Base-by-base conservation (phyloP, 2,797 vertebrate genomes). In the Lagodon rhomboides region DNA sequence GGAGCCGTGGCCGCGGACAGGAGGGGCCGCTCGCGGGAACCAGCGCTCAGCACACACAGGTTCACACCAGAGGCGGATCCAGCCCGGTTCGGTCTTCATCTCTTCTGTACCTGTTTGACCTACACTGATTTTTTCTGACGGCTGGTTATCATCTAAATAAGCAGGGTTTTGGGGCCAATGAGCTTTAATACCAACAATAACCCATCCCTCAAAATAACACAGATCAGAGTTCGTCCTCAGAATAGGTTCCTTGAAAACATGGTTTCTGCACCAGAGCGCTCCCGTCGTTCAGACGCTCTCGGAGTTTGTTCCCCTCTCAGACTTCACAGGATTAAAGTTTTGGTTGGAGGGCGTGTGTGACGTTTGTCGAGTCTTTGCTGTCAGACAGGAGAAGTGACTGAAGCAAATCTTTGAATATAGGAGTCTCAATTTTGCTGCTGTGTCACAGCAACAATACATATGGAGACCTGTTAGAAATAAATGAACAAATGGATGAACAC, bases 1-100 rank as follows among this genome's bases (percentile, higher is more conserved):
- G 75, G 86, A 79, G 88, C 71, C 51, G 51, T 3, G 65, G 58
- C 27, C 20, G 11, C 61, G 72, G 51, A 76, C 79, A 51, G 79
- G 62, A 72, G 69, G 49, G 51, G 67, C 63, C 41, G 74, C 68
- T 63, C 25, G 2, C 73, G 73, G 74, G 51, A 79, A 79, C 64
- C 73, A 11, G 47, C 74, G 56, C 64, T 83, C 65, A 54, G 20
- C 11, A 15, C 25, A 49, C 1, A 23, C 59, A 55, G n/a, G n/a
- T n/a, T 30, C 50, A 46, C 30, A 47, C 38, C 11, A 34, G 80
- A 70, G 13, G 51, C 23, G 15, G 69, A 13, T 13, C 20, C 56
- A 22, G 12, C 3, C 1, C 43, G 41, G 38, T 34, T 49, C 10
- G 25, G 4, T 51, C 23, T 65, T 67, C 12, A 17, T 69, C 30